These are phyloP conservation scores for Pentalonia nigronervosa DNA, from an alignment of 1,140 invertebrate species.

Conservation along the genomic window DNA sequence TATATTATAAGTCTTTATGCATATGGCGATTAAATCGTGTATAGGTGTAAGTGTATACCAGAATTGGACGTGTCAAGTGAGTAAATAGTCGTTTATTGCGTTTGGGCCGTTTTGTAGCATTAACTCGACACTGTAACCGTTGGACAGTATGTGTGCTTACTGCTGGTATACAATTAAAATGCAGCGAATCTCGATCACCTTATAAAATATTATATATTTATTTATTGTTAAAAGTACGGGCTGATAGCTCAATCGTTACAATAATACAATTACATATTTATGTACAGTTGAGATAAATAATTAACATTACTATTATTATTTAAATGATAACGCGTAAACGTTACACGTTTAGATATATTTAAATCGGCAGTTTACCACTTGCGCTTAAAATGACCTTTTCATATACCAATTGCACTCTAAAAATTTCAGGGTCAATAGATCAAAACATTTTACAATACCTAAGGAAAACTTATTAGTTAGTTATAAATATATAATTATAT, in stretches of 20 bases:
- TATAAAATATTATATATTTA: neutral
- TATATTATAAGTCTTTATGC: neutral
- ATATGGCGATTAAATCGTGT: neutral
- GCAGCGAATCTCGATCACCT: neutral
- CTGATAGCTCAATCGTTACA: too few relatives aligned
- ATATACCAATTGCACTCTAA: too few relatives aligned
- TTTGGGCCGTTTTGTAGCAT: neutral
- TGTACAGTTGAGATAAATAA: too few relatives aligned
- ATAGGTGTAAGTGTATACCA: neutral
- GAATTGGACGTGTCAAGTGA: neutral
- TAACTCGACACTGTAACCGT: neutral
- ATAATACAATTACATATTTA: too few relatives aligned
- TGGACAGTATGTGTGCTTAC: neutral
- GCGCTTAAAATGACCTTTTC: too few relatives aligned
- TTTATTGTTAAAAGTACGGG: too few relatives aligned
- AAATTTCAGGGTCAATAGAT: too few relatives aligned
- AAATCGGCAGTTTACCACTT: too few relatives aligned
- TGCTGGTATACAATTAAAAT: neutral
- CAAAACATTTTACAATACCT: too few relatives aligned
- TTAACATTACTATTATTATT: neutral
- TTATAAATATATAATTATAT: too few relatives aligned
- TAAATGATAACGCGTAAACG: neutral
- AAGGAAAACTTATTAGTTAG: too few relatives aligned
- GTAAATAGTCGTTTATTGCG: neutral
- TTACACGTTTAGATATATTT: neutral